Base-by-base conservation (phyloP, 1,140 invertebrate genomes). In the Ostrea denselamellosa region DNA sequence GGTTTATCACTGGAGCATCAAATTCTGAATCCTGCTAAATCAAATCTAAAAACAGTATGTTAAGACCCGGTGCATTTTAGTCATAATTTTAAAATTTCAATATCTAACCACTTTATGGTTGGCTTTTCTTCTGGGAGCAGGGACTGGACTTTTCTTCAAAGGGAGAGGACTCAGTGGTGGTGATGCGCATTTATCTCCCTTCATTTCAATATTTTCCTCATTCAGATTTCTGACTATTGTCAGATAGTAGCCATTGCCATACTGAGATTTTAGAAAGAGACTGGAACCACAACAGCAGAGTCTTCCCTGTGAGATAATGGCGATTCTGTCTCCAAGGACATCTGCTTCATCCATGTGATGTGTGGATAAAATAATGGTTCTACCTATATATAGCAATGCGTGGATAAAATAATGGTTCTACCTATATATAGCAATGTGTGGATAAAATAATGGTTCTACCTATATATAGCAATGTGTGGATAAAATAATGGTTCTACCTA, bases 301-400 rank as follows among this genome's bases (percentile, higher is more conserved):
- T 86, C 95, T 95, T 62, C 97, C 97, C 88, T 96, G 95, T 12
- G 96, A 95, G 17, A 97, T 96, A 56, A 97, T 96, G 8, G 96
- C 96, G 82, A 97, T 97, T 81, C 97, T 92, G 92, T 97, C 97
- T 28, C 96, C 96, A 0, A 97, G 94, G 4, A 97, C 93, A 89
- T 97, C 96, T 14, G 96, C 96, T 94, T 96, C 96, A 90, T 96
- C 96, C 96, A 96, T 96, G 90, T 96, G 96, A 92, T 97, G 97
- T 3, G 97, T 97, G 0, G 96, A 96, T 77, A 97, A 93, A 82
- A 97, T 96, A 65, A 97, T 96, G 3, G 97, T 97, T 4, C 97
- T 95, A 62, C 94, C 95, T 95, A 34, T 44, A 62, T 25, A n/a
- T 3, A 62, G 56, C n/a, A n/a, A 44, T 44, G 34, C 5, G 34